Evolutionary conservation across 2,888 invertebrate species (phyloP).

Genomic region (Patella caerulea): DNA sequence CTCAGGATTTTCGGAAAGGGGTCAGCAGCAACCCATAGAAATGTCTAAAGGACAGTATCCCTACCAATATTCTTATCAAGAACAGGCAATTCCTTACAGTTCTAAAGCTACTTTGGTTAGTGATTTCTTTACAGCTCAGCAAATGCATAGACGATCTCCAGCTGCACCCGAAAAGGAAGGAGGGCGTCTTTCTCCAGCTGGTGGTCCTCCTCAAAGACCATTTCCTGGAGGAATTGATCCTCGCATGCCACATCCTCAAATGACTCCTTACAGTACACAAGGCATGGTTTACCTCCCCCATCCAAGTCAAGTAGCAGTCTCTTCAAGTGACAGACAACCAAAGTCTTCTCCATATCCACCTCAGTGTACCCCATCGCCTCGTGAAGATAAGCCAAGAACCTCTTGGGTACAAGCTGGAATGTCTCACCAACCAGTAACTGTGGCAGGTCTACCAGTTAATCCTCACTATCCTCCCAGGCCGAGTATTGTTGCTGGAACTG

Average conservation of each 20-base stretch:
- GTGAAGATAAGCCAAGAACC: constrained; percentile 31
- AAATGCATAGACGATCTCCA: constrained; percentile 78
- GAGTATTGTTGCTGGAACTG: constrained; percentile 62
- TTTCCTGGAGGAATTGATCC: constrained; percentile 34
- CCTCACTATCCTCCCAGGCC: constrained; percentile 31
- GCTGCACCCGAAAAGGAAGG: constrained; percentile 47
- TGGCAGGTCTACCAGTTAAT: constrained; percentile 24
- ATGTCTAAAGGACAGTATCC: constrained; percentile 29
- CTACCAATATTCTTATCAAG: constrained; percentile 27
- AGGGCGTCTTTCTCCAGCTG: constrained; percentile 53
- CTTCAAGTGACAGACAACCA: constrained; percentile 30
- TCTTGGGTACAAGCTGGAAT: constrained; percentile 28
- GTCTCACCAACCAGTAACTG: not conserved
- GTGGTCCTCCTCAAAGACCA: constrained; percentile 29
- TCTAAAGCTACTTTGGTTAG: constrained; percentile 87
- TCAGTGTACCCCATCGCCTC: constrained; percentile 47
- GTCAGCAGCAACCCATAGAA: constrained; percentile 19
- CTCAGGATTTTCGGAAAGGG: constrained; percentile 14
- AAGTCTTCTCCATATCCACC: constrained; percentile 51
- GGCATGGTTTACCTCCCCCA: constrained; percentile 43
- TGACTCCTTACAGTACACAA: constrained; percentile 29
- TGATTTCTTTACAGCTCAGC: constrained; percentile 96
- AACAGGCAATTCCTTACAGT: constrained; percentile 66
- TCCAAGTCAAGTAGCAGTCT: constrained; percentile 37
- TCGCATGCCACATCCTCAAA: constrained; percentile 27